phyloP scores from a whole-genome alignment of 1,140 invertebrate species.

The Danaus melanippus region DNA sequence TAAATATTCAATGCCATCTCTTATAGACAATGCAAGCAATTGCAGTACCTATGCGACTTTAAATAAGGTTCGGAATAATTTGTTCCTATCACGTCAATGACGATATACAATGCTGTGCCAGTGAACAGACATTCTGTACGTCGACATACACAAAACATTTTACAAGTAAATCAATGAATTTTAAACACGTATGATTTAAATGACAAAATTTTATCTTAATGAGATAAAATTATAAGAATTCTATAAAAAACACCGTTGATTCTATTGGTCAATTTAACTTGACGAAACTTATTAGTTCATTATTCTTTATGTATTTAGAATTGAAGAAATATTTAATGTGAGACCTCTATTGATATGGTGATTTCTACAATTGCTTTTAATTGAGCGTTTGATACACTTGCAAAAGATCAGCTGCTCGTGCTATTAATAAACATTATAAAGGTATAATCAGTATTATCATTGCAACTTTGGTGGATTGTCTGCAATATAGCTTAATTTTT shows the following conservation, averaged over 20 bases:
- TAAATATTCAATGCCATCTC: conserved; percentile 16
- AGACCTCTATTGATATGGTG: conserved; percentile 16
- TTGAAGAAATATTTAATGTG: conserved; percentile 14
- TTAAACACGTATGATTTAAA: too few species aligned
- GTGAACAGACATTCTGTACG: conserved; percentile 20
- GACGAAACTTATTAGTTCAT: too few species aligned
- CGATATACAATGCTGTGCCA: conserved; percentile 21
- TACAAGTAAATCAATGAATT: too few species aligned
- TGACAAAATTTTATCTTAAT: too few species aligned
- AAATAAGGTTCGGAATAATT: conserved; percentile 9
- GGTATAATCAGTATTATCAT: background rate
- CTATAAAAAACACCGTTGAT: too few species aligned
- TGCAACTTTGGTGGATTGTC: too few species aligned
- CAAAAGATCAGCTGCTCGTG: conserved; percentile 11
- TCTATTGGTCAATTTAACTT: too few species aligned
- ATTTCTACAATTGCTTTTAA: conserved; percentile 25
- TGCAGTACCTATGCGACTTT: conserved; percentile 2
- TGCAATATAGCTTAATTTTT: too few species aligned
- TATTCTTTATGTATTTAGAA: conserved; percentile 2
- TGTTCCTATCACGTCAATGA: background rate
- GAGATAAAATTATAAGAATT: too few species aligned
- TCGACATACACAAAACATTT: conserved; percentile 7
- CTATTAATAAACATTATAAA: conserved; percentile 18
- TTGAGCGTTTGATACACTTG: conserved; percentile 18
- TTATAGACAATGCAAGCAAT: conserved; percentile 11